phyloP scores from a whole-genome alignment of 2,888 invertebrate species.

The Catocala nupta region DNA sequence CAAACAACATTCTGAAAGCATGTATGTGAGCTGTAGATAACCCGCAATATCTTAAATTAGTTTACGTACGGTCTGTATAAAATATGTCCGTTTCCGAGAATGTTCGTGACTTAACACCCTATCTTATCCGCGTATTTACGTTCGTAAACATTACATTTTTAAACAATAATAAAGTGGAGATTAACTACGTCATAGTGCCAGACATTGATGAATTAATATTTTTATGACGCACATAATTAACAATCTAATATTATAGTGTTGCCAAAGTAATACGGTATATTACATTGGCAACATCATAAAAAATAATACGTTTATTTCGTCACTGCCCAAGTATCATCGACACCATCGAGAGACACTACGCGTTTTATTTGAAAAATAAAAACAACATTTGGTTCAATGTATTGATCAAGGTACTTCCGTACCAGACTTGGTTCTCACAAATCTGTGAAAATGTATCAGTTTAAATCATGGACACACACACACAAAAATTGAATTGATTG shows the following conservation, averaged over 20 bases:
- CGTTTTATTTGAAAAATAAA: too few relatives aligned
- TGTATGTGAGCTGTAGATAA: conserved; percentile 28
- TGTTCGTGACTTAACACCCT: conserved; percentile 45
- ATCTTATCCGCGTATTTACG: conserved; percentile 23
- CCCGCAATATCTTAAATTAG: conserved; percentile 30
- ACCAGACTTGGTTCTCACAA: too few relatives aligned
- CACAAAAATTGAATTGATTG: too few relatives aligned
- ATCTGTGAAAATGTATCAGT: too few relatives aligned
- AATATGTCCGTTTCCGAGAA: conserved; percentile 52
- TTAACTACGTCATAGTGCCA: conserved; percentile 24
- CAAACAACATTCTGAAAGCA: conserved; percentile 27
- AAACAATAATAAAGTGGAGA: conserved; percentile 31
- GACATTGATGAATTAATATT: conserved; percentile 34
- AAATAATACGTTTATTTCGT: too few relatives aligned
- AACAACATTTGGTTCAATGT: too few relatives aligned
- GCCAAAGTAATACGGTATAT: too few relatives aligned
- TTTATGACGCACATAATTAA: conserved; percentile 12
- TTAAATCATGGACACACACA: too few relatives aligned
- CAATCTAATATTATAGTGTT: neutral
- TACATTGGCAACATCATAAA: too few relatives aligned
- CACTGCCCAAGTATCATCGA: too few relatives aligned
- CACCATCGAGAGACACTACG: too few relatives aligned
- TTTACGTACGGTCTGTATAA: conserved; percentile 32
- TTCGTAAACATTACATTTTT: conserved; percentile 51
- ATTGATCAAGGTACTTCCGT: too few relatives aligned